phyloP scores from a whole-genome alignment of 2,113 vertebrate genomes.

The Galeopterus variegatus region DNA sequence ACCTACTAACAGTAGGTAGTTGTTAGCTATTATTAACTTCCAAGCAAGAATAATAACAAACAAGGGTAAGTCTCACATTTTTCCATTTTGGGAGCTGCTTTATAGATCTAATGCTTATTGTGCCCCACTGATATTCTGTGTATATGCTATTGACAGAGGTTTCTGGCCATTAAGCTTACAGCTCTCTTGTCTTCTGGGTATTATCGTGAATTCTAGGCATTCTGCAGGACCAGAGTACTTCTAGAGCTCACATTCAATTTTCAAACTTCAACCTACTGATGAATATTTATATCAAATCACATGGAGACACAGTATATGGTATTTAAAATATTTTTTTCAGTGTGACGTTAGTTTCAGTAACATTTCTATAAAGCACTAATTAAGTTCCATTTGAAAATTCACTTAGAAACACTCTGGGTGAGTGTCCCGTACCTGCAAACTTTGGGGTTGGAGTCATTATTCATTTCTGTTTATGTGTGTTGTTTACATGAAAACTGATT shows the following conservation, averaged over 20 bases:
- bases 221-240: not conserved
- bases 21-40: not conserved
- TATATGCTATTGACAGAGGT: not conserved
- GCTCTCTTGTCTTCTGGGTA: not conserved
- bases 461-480: not conserved
- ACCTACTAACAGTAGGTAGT: not conserved
- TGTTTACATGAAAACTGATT: not conserved
- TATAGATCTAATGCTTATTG: not conserved
- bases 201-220: not conserved
- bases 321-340: not conserved
- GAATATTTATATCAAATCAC: not conserved
- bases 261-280: not conserved
- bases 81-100: not conserved
- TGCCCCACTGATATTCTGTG: not conserved
- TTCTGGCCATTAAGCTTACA: not conserved
- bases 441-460: not conserved
- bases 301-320: not conserved
- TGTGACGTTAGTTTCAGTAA: not conserved
- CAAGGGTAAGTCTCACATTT: not conserved
- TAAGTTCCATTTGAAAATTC: not conserved
- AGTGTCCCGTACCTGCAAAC: not conserved
- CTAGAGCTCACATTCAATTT: not conserved
- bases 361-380: not conserved
- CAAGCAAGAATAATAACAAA: not conserved
- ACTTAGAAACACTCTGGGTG: not conserved